Evolutionary conservation across 1,140 invertebrate species (phyloP).

Genomic region (Leptopilina clavipes): DNA sequence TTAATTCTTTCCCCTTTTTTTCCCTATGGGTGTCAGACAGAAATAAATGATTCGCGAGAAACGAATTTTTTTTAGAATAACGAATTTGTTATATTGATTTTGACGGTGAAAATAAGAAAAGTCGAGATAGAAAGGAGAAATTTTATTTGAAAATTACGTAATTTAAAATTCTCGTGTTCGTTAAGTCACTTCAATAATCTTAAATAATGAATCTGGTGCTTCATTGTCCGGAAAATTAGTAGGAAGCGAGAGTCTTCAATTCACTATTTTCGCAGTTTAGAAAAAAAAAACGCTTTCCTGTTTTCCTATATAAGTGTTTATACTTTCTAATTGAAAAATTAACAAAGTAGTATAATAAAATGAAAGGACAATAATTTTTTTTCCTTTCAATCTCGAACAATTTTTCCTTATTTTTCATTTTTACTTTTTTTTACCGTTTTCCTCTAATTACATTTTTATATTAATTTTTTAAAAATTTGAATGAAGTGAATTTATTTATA

Average conservation of each 20-base stretch:
- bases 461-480: too few relatives aligned
- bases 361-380: not conserved
- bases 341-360: not conserved
- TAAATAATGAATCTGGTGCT: constrained; percentile 15
- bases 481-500: too few relatives aligned
- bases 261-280: not conserved
- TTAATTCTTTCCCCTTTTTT: not conserved
- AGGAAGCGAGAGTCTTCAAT: constrained; percentile 11
- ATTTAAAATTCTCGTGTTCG: not conserved
- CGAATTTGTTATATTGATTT: not conserved
- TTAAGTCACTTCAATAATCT: not conserved
- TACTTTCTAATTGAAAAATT: not conserved
- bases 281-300: not conserved
- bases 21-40: too few relatives aligned
- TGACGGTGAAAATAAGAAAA: not conserved
- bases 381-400: too few relatives aligned
- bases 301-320: not conserved
- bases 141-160: not conserved
- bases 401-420: too few relatives aligned
- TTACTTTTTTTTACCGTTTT: too few relatives aligned
- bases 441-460: too few relatives aligned
- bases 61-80: too few relatives aligned
- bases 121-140: not conserved
- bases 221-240: constrained; percentile 19
- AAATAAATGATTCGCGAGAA: too few relatives aligned